Evolutionary conservation across 53 echinoderm and acorn worm species (phyloP).

Genomic region (Astropecten irregularis): DNA sequence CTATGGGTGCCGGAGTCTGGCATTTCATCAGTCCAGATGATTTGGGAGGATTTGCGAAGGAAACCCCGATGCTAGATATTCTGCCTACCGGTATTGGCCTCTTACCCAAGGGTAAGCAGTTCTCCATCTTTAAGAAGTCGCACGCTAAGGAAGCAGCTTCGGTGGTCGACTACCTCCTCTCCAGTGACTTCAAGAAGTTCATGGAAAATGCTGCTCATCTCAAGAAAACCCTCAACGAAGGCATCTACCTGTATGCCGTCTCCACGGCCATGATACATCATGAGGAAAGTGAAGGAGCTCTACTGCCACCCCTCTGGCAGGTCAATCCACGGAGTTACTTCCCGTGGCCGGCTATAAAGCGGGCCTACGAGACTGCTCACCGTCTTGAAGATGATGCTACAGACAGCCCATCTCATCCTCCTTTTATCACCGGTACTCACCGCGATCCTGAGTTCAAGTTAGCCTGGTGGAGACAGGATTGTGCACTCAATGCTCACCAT

Average conservation of each 20-base stretch:
- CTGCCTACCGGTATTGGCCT: conserved; percentile 29
- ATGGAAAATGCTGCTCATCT: conserved; percentile 4
- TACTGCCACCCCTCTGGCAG: conserved; percentile 53
- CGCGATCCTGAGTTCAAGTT: conserved; percentile 66
- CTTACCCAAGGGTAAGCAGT: conserved; percentile 43
- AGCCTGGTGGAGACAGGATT: conserved; percentile 66
- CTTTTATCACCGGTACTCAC: conserved; percentile 38
- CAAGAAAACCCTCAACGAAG: conserved; percentile 48
- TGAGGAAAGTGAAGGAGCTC: neutral
- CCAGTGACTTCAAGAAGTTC: conserved; percentile 39
- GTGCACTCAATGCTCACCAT: conserved; percentile 56
- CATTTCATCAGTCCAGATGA: no score
- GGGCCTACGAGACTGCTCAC: conserved; percentile 1
- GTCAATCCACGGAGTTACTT: conserved; percentile 47
- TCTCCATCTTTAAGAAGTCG: conserved; percentile 58
- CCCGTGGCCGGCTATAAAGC: conserved; percentile 6
- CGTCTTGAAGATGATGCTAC: neutral
- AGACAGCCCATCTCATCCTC: neutral
- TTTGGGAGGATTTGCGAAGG: no score
- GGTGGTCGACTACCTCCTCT: conserved; percentile 56
- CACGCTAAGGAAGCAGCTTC: conserved; percentile 55
- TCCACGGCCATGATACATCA: conserved; percentile 57
- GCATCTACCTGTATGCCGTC: conserved; percentile 61
- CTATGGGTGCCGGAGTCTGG: no score
- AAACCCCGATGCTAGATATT: neutral